These are phyloP conservation scores for Conistra vaccinii DNA, from an alignment of 2,888 invertebrate genomes.

Conservation along the genomic window DNA sequence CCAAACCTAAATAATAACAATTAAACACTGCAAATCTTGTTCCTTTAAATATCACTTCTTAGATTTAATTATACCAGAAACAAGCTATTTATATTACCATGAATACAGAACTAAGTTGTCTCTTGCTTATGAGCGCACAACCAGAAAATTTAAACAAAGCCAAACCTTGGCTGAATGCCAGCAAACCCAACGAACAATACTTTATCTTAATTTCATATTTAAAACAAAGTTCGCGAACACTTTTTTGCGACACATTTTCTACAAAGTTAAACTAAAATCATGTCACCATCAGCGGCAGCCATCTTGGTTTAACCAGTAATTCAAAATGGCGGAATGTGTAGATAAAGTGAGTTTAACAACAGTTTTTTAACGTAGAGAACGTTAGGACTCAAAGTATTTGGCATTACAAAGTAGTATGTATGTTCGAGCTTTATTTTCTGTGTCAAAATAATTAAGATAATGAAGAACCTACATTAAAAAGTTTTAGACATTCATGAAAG, in stretches of 20 bases:
- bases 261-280: conserved; percentile 51
- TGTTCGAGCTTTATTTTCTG: conserved; percentile 13
- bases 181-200: conserved; percentile 33
- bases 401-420: conserved; percentile 36
- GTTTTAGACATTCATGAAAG: conserved; percentile 14
- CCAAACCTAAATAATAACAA: neutral
- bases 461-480: neutral
- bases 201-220: conserved; percentile 60
- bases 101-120: conserved; percentile 33
- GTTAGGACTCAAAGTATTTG: conserved; percentile 14
- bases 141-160: conserved; percentile 54
- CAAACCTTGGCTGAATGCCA: conserved; percentile 45
- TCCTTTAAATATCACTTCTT: neutral
- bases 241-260: conserved; percentile 55
- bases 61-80: conserved; percentile 1
- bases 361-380: conserved; percentile 64
- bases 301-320: conserved; percentile 65
- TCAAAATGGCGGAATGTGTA: conserved; percentile 65
- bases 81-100: conserved; percentile 10
- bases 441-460: conserved; percentile 3
- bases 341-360: conserved; percentile 54
- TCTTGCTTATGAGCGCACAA: conserved; percentile 27
- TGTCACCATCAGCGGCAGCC: conserved; percentile 56
- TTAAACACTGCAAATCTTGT: neutral
- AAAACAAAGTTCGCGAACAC: conserved; percentile 43